Conservation (phyloP, 2,113 vertebrate genomes). For the Oreocharis arfaki region DNA sequence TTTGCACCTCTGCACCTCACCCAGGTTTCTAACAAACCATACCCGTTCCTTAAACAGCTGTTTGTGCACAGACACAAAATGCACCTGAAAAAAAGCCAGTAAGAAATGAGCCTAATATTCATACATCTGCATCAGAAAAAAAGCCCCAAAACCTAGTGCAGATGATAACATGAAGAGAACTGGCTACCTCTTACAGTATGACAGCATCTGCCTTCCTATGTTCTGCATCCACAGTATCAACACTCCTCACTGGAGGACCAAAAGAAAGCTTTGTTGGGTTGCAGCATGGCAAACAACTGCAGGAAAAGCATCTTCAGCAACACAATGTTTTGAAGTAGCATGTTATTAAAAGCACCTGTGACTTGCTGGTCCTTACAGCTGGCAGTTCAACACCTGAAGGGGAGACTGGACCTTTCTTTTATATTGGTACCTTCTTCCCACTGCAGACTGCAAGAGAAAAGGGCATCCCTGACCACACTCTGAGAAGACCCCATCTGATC, state of each 20-base stretch:
- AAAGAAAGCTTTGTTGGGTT: not conserved
- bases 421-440: not conserved
- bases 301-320: not conserved
- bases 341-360: not conserved
- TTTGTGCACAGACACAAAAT: not conserved
- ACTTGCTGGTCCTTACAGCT: not conserved
- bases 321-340: not conserved
- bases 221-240: not conserved
- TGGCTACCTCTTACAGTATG: not conserved
- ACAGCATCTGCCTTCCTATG: not conserved
- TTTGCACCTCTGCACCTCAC: not conserved
- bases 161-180: not conserved
- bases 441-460: not conserved
- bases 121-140: not conserved
- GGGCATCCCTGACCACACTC: not conserved
- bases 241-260: not conserved
- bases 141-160: not conserved
- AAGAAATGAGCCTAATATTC: not conserved
- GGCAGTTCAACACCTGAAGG: not conserved
- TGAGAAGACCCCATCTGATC: fast-evolving
- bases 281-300: not conserved
- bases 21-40: not conserved
- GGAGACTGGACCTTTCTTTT: not conserved
- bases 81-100: not conserved
- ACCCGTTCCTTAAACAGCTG: not conserved